A percentile compares a stretch with the other conserved stretches of the same genome.
phyloP scores from a whole-genome alignment of 2,113 vertebrate species.

The Thomomys bottae region DNA sequence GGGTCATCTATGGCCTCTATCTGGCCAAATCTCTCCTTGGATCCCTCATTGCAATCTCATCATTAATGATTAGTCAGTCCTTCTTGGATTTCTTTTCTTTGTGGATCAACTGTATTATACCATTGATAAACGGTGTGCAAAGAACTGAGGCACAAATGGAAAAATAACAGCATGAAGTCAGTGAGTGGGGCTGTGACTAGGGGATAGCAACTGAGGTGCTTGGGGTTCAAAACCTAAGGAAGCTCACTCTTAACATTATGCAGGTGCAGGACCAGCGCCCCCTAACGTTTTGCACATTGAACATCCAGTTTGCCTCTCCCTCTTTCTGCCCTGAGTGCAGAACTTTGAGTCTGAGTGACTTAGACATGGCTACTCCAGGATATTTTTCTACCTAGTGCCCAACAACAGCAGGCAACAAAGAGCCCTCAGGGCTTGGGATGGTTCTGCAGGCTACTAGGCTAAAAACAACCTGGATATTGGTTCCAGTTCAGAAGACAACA shows the following conservation, averaged over 20 bases:
- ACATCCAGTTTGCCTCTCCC: background rate
- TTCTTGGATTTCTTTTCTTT: background rate
- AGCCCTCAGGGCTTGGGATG: background rate
- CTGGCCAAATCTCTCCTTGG: background rate
- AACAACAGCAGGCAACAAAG: background rate
- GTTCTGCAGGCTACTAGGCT: background rate
- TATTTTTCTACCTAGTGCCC: background rate
- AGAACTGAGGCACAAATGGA: background rate
- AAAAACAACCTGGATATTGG: constrained; percentile 10
- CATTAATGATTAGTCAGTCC: background rate
- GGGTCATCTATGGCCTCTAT: background rate
- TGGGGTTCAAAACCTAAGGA: background rate
- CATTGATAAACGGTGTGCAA: background rate
- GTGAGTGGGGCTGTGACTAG: background rate
- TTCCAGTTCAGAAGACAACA: background rate
- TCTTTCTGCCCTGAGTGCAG: background rate
- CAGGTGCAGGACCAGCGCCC: background rate
- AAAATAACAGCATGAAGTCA: background rate
- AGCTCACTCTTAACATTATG: too few species aligned
- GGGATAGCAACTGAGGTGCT: background rate
- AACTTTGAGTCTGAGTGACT: background rate
- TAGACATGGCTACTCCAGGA: background rate
- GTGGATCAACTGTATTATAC: too few species aligned
- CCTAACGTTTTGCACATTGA: background rate
- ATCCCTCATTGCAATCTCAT: background rate